phyloP scores from a whole-genome alignment of 2,888 invertebrate genomes.

The Drosophila birchii region DNA sequence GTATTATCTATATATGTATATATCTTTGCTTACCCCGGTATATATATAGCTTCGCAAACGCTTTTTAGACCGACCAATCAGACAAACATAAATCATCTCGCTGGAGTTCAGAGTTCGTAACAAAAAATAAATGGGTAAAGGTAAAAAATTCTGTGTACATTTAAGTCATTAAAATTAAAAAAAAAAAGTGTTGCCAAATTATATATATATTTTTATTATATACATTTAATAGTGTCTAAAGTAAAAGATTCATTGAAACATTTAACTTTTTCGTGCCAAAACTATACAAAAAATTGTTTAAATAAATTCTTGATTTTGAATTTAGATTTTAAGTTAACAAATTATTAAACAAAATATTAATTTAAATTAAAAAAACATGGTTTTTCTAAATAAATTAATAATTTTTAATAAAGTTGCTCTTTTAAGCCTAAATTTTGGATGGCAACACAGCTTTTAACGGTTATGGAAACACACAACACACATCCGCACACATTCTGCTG shows the following conservation, averaged over 20 bases:
- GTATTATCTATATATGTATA: not conserved
- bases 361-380: too few relatives aligned
- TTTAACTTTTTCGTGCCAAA: too few relatives aligned
- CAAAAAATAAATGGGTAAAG: slow-evolving; percentile 26
- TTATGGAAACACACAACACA: slow-evolving; percentile 51
- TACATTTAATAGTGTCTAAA: not conserved
- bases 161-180: not conserved
- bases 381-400: too few relatives aligned
- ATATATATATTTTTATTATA: not conserved
- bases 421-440: not conserved
- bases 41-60: slow-evolving; percentile 7
- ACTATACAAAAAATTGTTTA: not conserved
- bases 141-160: slow-evolving; percentile 3
- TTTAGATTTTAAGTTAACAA: not conserved
- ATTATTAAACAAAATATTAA: not conserved
- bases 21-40: slow-evolving; percentile 22
- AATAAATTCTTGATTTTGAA: not conserved
- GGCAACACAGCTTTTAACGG: slow-evolving; percentile 30
- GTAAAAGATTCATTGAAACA: too few relatives aligned
- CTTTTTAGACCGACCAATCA: slow-evolving; percentile 27
- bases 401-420: not conserved
- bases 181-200: slow-evolving; percentile 2
- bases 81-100: slow-evolving; percentile 5
- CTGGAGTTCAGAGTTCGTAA: slow-evolving; percentile 13
- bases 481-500: slow-evolving; percentile 46